Evolutionary conservation across 2,797 vertebrate species (phyloP).

Genomic region (Sebastes matsubarae): DNA sequence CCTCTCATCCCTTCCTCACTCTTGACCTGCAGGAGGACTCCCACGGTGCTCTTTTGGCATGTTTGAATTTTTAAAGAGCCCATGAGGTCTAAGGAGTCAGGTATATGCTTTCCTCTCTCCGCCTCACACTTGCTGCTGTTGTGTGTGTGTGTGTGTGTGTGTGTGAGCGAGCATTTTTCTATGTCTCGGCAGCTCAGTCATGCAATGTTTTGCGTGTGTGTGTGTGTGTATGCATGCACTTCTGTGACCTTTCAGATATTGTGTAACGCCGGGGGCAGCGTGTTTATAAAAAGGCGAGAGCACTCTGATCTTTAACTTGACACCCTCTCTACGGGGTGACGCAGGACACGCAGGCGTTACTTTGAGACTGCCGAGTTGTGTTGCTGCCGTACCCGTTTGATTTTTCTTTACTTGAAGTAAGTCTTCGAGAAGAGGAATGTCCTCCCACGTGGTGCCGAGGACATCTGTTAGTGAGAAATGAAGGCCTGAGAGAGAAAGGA

Average conservation of each 20-base stretch:
- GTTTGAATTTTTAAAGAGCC: constrained; percentile 68
- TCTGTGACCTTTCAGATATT: constrained; percentile 61
- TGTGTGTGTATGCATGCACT: constrained; percentile 10
- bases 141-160: not conserved
- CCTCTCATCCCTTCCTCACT: constrained; percentile 31
- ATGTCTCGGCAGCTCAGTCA: constrained; percentile 35
- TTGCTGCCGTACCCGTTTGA: constrained; percentile 29
- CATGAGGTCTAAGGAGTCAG: constrained; percentile 45
- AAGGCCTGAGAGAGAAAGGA: constrained; percentile 52
- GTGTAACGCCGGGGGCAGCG: constrained; percentile 37
- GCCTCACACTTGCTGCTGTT: constrained; percentile 19
- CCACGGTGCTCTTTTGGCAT: constrained; percentile 66
- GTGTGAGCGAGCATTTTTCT: not conserved
- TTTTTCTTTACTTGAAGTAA: constrained; percentile 46
- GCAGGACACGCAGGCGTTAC: constrained; percentile 12
- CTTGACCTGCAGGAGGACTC: constrained; percentile 61
- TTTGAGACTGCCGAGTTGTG: constrained; percentile 31
- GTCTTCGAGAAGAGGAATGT: constrained; percentile 71
- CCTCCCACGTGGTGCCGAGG: constrained; percentile 75
- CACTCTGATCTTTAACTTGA: constrained; percentile 76
- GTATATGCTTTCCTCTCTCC: constrained; percentile 27
- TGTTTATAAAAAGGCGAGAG: constrained; percentile 67
- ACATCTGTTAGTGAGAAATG: constrained; percentile 75
- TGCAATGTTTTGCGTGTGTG: constrained; percentile 27
- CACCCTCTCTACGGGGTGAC: constrained; percentile 55